Evolutionary conservation across 2,888 invertebrate genomes (phyloP), one percentile per base, ranked within the genome.

Genomic region (Scaptodrosophila latifasciaeformis): DNA sequence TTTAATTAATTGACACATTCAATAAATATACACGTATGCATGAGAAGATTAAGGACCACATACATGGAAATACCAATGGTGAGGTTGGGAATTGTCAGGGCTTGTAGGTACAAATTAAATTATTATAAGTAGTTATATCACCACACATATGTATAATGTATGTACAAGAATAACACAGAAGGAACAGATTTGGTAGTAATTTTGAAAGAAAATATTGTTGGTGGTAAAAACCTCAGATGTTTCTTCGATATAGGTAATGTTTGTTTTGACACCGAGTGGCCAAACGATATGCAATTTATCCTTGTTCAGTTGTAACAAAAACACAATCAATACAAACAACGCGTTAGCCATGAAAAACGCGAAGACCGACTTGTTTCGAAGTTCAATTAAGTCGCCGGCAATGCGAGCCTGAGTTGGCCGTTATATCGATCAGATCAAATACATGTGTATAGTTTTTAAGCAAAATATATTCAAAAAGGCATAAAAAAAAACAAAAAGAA

Each of bases 301-400:
- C 92, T 97, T 97, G 90, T 98, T 97, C 88, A 98, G 92, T 92
- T 99, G 98, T 87, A 99, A 93, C 88, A 99, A 93, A 90, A 99
- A 96, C 86, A 99, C 97, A 89, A 97, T 95, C 89, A 99, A 92
- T 87, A 98, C 96, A 92, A 98, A 99, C 86, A 99, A 92, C 88
- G 97, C 96, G 92, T 99, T 99, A 91, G 98, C 94, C 97, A 99
- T 98, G 90, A 98, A 94, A 92, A 98, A 97, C 86, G 95, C 96
- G 88, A 97, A 96, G 85, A 96, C 96, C 84, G 96, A 95, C 88
- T 97, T 96, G 92, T 98, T 98, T 86, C 98, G 91, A 86, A 98
- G 92, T 86, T 97, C 97, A 86, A 95, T 91, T 88, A 99, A 90
- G 88, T 97, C 96, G 83, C 90, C 89, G 84, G 95, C 95, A 85